A percentile compares a stretch with the other conserved stretches of the same genome.
Evolutionary conservation across 2,888 invertebrate species (phyloP).

Genomic region (Euplagia quadripunctaria): DNA sequence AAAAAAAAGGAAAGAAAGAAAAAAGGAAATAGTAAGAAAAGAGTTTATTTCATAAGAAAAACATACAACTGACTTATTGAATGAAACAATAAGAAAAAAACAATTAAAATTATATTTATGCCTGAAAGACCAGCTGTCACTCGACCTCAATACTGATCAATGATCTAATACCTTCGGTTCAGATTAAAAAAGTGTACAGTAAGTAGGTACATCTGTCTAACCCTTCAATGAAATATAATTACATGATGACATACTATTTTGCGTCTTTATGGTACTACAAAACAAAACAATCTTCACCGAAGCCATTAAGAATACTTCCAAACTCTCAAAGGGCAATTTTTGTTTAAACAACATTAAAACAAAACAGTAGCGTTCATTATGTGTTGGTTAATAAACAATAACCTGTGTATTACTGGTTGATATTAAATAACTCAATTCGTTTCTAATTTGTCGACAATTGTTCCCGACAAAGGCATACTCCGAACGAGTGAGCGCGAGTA

Average conservation of each 20-base stretch:
- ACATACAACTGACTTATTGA: no score
- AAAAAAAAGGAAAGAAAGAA: no score
- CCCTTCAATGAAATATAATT: neutral
- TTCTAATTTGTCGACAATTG: slow-evolving; percentile 88
- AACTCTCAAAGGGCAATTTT: slow-evolving; percentile 24
- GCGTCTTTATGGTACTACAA: neutral
- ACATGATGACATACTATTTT: neutral
- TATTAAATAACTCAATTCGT: slow-evolving; percentile 88
- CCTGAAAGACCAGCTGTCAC: no score
- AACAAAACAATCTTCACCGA: neutral
- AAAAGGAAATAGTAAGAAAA: no score
- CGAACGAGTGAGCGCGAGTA: slow-evolving; percentile 86
- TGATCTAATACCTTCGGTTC: no score
- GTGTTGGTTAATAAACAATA: slow-evolving; percentile 75
- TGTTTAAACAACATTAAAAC: slow-evolving; percentile 26
- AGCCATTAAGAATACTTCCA: slow-evolving; percentile 18
- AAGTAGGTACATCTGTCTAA: neutral
- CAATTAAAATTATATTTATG: no score
- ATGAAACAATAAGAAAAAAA: no score
- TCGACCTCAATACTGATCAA: no score
- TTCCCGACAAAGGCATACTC: slow-evolving; percentile 86
- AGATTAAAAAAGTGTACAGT: no score
- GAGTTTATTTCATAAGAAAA: no score
- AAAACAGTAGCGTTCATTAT: slow-evolving; percentile 58
- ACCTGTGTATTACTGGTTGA: slow-evolving; percentile 77